Percentiles rank a stretch among this genome's conserved stretches.
Evolutionary conservation across 37 sponge, comb jelly and placozoan species (phyloP).

Genomic region (Mnemiopsis leidyi): DNA sequence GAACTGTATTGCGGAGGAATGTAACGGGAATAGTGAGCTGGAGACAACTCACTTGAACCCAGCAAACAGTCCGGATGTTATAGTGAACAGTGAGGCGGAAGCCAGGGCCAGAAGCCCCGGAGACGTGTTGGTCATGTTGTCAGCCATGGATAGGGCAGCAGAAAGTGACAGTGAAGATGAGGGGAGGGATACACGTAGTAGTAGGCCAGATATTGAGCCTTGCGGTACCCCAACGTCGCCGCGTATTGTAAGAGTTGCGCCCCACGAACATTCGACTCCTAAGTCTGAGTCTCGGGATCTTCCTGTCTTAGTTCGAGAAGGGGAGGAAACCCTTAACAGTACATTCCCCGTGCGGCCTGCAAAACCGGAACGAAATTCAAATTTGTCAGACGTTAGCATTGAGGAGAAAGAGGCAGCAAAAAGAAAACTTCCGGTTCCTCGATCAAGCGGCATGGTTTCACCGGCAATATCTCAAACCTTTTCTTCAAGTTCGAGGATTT

Average conservation of each 20-base stretch:
- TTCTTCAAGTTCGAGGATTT: not conserved
- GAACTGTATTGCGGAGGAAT: not conserved
- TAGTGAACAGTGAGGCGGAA: not conserved
- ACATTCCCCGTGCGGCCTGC: not conserved
- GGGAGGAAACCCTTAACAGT: not conserved
- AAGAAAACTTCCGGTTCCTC: not conserved
- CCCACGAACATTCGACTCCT: not conserved
- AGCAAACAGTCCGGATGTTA: not conserved
- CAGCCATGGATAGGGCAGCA: too few species aligned
- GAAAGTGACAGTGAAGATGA: not conserved
- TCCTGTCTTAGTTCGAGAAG: too few species aligned
- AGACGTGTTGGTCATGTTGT: not conserved
- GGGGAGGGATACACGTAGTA: not conserved
- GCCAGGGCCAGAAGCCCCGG: not conserved
- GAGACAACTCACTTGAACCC: not conserved
- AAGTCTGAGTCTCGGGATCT: too few species aligned
- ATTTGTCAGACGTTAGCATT: not conserved
- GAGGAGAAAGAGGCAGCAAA: not conserved
- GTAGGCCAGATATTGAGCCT: not conserved
- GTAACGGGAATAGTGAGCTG: not conserved
- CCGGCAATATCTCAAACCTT: not conserved
- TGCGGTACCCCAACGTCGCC: not conserved
- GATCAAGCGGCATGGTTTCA: not conserved
- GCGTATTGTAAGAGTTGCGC: not conserved
- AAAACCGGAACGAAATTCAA: not conserved